Conservation (phyloP, 2,888 invertebrate species). For the Empis stercorea region DNA sequence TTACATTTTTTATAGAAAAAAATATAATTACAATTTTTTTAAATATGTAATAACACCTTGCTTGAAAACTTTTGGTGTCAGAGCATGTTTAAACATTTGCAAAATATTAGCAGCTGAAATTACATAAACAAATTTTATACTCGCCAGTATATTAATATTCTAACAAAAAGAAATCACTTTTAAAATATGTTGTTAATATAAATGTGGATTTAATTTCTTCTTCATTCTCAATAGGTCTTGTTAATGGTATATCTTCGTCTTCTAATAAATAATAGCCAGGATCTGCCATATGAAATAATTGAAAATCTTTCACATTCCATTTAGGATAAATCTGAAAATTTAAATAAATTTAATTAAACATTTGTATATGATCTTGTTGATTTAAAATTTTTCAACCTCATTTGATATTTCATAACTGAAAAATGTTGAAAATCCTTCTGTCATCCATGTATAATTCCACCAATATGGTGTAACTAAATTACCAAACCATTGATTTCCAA, state of each 20-base stretch:
- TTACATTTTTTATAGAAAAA: neutral
- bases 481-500: constrained; percentile 61
- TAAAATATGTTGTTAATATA: no score
- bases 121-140: no score
- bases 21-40: neutral
- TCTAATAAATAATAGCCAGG: neutral
- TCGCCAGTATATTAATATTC: constrained; percentile 15
- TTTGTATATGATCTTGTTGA: no score
- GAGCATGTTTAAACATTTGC: neutral
- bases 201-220: neutral
- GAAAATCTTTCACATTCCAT: constrained; percentile 1
- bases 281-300: neutral
- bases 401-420: constrained; percentile 50
- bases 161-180: constrained; percentile 11
- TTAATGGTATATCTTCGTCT: neutral
- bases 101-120: no score
- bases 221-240: neutral
- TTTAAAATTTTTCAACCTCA: no score
- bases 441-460: constrained; percentile 50
- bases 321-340: constrained; percentile 4
- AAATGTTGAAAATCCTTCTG: constrained; percentile 54
- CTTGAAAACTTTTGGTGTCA: neutral
- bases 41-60: neutral
- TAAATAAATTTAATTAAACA: no score
- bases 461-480: constrained; percentile 50